A percentile compares a stretch with the other conserved stretches of the same genome.
These are phyloP conservation scores for Limnodromus scolopaceus DNA, from an alignment of 2,797 vertebrate genomes.

Conservation along the genomic window DNA sequence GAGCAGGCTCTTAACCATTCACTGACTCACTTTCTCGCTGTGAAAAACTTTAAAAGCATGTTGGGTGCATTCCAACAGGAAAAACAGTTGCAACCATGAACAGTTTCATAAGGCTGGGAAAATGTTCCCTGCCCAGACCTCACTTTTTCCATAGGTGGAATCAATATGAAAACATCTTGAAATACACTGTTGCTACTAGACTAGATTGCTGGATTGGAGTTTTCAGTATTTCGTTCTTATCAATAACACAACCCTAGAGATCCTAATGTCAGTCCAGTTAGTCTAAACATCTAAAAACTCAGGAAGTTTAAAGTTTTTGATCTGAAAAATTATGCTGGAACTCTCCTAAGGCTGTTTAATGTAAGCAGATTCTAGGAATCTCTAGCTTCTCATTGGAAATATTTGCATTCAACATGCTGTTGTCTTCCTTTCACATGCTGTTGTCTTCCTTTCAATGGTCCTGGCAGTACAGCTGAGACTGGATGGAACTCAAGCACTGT, in stretches of 20 bases:
- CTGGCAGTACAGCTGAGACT: not conserved
- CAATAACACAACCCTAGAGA: not conserved
- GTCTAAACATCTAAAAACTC: not conserved
- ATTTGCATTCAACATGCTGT: too few species aligned
- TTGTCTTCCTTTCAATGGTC: not conserved
- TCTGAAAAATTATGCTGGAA: not conserved
- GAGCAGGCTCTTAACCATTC: not conserved
- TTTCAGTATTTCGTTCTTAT: not conserved
- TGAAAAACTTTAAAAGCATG: not conserved
- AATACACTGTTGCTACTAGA: not conserved
- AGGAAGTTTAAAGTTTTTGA: not conserved
- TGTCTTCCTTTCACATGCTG: too few species aligned
- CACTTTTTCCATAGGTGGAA: not conserved
- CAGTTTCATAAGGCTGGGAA: not conserved
- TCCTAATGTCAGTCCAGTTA: not conserved
- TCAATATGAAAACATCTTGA: not conserved
- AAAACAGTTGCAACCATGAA: constrained; percentile 1
- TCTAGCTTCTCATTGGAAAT: not conserved
- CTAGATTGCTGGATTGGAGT: not conserved
- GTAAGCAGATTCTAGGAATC: not conserved
- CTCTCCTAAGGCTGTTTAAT: not conserved
- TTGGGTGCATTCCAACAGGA: not conserved
- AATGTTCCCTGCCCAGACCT: not conserved
- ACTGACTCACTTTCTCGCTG: not conserved
- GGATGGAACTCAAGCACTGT: not conserved